These are phyloP conservation scores for Miniopterus natalensis DNA, from an alignment of 2,113 vertebrate species.

Conservation along the genomic window DNA sequence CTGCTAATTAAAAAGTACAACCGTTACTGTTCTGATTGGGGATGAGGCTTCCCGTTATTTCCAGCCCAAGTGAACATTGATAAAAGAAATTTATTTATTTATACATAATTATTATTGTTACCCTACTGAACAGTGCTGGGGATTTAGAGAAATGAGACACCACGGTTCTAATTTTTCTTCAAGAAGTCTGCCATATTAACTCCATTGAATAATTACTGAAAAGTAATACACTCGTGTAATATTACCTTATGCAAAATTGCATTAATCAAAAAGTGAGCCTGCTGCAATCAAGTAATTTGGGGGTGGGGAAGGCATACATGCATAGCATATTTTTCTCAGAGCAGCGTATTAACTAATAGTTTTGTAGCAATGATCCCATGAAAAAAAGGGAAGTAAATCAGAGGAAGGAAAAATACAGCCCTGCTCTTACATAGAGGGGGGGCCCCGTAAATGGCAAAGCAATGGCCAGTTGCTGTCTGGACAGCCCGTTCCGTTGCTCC, in stretches of 20 bases:
- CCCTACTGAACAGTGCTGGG: slow-evolving; percentile 83
- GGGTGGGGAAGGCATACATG: slow-evolving; percentile 77
- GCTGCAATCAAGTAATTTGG: slow-evolving; percentile 89
- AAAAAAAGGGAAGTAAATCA: slow-evolving; percentile 68
- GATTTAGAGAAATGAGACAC: slow-evolving; percentile 84
- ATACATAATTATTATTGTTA: slow-evolving; percentile 82
- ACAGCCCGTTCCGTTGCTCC: slow-evolving; percentile 67
- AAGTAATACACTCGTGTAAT: slow-evolving; percentile 89
- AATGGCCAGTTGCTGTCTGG: slow-evolving; percentile 60
- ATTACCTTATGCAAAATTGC: slow-evolving; percentile 91
- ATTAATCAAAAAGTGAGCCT: slow-evolving; percentile 90
- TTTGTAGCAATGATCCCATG: slow-evolving; percentile 68
- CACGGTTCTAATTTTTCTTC: slow-evolving; percentile 88
- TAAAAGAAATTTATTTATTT: slow-evolving; percentile 87
- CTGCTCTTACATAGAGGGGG: slow-evolving; percentile 26
- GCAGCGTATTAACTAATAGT: slow-evolving; percentile 67
- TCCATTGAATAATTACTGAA: slow-evolving; percentile 89
- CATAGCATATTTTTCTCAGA: slow-evolving; percentile 77
- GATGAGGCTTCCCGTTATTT: slow-evolving; percentile 82
- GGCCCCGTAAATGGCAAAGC: slow-evolving; percentile 28
- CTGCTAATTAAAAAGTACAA: slow-evolving; percentile 86
- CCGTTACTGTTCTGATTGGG: slow-evolving; percentile 80
- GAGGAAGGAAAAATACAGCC: neutral
- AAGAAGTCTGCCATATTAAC: slow-evolving; percentile 88
- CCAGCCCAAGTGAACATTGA: slow-evolving; percentile 83